Percentiles rank a stretch among this genome's conserved stretches.
Conservation (phyloP, 92 coral and sea anemone genomes). For the Meandrina meandrites region DNA sequence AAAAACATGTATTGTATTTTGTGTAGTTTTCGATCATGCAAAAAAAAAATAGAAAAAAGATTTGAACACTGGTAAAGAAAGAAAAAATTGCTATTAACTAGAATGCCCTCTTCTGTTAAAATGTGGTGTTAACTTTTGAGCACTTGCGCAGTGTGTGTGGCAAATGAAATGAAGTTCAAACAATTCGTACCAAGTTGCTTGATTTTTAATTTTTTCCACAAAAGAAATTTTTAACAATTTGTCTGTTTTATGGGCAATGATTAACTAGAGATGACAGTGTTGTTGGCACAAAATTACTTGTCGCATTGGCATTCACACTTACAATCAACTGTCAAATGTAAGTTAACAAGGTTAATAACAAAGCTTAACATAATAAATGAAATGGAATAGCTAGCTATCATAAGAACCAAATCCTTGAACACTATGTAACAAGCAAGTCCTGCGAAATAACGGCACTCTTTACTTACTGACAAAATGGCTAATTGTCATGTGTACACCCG, state of each 20-base stretch:
- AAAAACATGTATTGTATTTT: too few species aligned
- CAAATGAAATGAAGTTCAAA: not conserved
- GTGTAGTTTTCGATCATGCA: not conserved
- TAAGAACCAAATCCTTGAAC: not conserved
- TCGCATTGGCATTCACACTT: not conserved
- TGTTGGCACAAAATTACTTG: not conserved
- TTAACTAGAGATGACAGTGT: too few species aligned
- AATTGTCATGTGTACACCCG: not conserved
- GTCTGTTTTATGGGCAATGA: too few species aligned
- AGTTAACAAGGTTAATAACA: not conserved
- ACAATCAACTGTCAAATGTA: not conserved
- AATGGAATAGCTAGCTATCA: not conserved
- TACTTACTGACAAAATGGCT: not conserved
- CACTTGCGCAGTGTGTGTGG: not conserved
- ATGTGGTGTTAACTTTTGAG: not conserved
- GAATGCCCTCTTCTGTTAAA: not conserved
- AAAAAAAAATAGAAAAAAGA: not conserved
- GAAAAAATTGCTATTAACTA: not conserved
- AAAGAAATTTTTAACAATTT: not conserved
- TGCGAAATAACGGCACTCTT: not conserved
- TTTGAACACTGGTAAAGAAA: not conserved
- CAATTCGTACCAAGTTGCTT: not conserved
- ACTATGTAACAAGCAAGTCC: not conserved
- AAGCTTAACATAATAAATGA: not conserved
- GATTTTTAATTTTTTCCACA: not conserved